These are phyloP conservation scores for Tillus elongatus DNA, from an alignment of 2,888 invertebrate genomes.

Conservation along the genomic window DNA sequence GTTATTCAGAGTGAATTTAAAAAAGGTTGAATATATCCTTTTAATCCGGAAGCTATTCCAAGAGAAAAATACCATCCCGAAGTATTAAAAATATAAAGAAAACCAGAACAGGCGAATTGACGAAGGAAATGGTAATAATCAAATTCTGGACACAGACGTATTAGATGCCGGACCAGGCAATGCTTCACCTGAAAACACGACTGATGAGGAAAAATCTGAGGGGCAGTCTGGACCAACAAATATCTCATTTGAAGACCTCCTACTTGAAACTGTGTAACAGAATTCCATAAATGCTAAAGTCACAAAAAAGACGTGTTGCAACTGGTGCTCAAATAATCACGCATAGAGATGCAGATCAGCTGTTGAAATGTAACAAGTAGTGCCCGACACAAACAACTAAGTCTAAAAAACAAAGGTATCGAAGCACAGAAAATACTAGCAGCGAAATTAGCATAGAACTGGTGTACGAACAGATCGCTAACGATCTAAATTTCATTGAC, in stretches of 20 bases:
- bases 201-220: conserved; percentile 8
- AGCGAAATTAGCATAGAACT: conserved; percentile 2
- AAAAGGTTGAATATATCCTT: background rate
- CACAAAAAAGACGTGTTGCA: conserved; percentile 1
- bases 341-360: background rate
- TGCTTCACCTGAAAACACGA: conserved; percentile 11
- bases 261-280: background rate
- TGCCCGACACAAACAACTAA: background rate
- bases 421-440: conserved; percentile 1
- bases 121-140: background rate
- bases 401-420: background rate
- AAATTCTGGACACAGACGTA: background rate
- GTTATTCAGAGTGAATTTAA: conserved; percentile 1
- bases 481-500: background rate
- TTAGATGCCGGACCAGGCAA: background rate
- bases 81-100: background rate
- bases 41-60: background rate
- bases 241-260: conserved; percentile 15
- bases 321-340: conserved; percentile 1
- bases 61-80: conserved; percentile 3
- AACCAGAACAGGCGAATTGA: background rate
- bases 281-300: background rate
- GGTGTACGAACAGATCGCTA: background rate
- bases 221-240: conserved; percentile 10
- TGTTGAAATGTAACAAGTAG: background rate